Percentiles rank a stretch among this genome's conserved stretches.
Conservation (phyloP, 2,888 invertebrate genomes). For the Drosophila prostipennis region DNA sequence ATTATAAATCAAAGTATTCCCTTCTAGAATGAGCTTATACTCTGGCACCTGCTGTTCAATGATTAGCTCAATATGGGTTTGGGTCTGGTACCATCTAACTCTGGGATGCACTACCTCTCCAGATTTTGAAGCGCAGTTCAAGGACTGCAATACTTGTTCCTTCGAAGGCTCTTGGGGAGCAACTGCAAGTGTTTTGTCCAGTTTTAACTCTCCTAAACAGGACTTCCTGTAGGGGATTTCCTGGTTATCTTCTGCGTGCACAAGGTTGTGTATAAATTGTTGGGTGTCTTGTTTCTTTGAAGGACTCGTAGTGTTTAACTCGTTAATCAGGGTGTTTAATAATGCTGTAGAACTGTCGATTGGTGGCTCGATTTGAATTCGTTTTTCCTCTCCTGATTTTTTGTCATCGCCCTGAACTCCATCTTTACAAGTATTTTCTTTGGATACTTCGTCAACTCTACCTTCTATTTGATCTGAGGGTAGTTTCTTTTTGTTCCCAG, state of each 20-base stretch:
- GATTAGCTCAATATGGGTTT: constrained; percentile 38
- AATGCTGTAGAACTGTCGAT: neutral
- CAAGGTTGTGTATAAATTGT: constrained; percentile 9
- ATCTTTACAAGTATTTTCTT: too few relatives aligned
- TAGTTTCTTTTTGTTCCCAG: neutral
- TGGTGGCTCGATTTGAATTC: neutral
- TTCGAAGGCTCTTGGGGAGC: neutral
- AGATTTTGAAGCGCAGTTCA: constrained; percentile 13
- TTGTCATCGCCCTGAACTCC: neutral
- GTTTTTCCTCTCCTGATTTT: neutral
- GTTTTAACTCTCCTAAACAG: neutral
- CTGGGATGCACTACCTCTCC: constrained; percentile 45
- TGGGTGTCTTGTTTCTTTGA: neutral
- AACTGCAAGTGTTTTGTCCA: neutral
- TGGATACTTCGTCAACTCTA: neutral
- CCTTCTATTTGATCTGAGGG: neutral
- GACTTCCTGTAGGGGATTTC: neutral
- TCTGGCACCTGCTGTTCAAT: constrained; percentile 56
- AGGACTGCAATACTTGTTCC: neutral
- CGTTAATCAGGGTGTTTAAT: neutral
- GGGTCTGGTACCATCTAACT: constrained; percentile 58
- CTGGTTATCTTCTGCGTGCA: neutral
- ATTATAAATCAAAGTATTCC: constrained; percentile 44
- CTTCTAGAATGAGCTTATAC: constrained; percentile 44
- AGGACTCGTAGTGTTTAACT: neutral